Percentiles rank a stretch among this genome's conserved stretches.
These are phyloP conservation scores for Thalassophryne amazonica DNA, from an alignment of 2,797 vertebrate species.

Conservation along the genomic window DNA sequence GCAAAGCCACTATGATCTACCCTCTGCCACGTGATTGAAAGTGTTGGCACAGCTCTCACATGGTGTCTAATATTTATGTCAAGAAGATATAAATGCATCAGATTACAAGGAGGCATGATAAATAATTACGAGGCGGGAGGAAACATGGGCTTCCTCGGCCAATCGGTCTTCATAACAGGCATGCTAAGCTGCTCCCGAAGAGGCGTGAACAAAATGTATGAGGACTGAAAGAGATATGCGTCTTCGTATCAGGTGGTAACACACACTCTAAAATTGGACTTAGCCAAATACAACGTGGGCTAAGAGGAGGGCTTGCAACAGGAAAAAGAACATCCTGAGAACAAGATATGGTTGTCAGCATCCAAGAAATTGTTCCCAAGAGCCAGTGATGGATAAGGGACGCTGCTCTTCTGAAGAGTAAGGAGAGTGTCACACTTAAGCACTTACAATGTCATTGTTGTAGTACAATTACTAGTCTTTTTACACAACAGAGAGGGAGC, in stretches of 20 bases:
- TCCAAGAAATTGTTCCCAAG: slow-evolving; percentile 67
- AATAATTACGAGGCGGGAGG: slow-evolving; percentile 47
- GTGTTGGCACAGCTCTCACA: slow-evolving; percentile 11
- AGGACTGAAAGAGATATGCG: slow-evolving; percentile 25
- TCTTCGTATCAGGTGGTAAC: slow-evolving; percentile 30
- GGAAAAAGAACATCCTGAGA: slow-evolving; percentile 33
- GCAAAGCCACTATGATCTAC: slow-evolving; percentile 32
- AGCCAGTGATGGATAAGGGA: slow-evolving; percentile 69
- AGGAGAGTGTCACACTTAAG: slow-evolving; percentile 67
- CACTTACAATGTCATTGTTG: slow-evolving; percentile 66
- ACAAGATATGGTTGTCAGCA: slow-evolving; percentile 73
- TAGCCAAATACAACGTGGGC: slow-evolving; percentile 18
- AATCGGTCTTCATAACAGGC: slow-evolving; percentile 52
- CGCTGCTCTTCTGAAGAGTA: slow-evolving; percentile 63
- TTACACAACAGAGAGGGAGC: slow-evolving; percentile 62
- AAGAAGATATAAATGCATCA: slow-evolving; percentile 33
- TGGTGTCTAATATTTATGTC: slow-evolving; percentile 45
- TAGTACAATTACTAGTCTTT: slow-evolving; percentile 74
- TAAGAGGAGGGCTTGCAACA: slow-evolving; percentile 14
- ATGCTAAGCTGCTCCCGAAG: slow-evolving; percentile 39
- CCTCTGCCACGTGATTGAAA: slow-evolving; percentile 34
- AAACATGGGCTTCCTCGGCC: slow-evolving; percentile 14
- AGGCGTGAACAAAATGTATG: slow-evolving; percentile 24
- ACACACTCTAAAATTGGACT: slow-evolving; percentile 37
- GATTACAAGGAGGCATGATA: slow-evolving; percentile 29